These are phyloP conservation scores for Dryocosmus kuriphilus DNA, from an alignment of 2,888 invertebrate genomes.

Conservation along the genomic window DNA sequence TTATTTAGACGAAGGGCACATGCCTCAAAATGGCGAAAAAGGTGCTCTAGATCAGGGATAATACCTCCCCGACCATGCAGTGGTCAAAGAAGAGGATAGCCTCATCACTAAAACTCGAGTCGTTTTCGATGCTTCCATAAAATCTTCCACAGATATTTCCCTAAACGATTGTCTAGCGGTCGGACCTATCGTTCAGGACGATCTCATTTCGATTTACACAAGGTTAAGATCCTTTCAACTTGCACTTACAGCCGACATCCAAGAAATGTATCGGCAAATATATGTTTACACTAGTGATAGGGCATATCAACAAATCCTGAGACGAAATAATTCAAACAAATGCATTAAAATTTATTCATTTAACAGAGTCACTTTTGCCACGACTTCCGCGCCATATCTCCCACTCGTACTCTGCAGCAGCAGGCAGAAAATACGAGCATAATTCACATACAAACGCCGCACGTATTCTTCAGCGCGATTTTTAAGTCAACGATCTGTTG, in stretches of 20 bases:
- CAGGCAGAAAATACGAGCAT: conserved; percentile 52
- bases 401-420: conserved; percentile 55
- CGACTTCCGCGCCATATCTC: conserved; percentile 47
- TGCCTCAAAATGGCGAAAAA: conserved; percentile 47
- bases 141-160: conserved; percentile 6
- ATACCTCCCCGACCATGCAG: neutral
- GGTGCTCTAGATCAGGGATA: too few species aligned
- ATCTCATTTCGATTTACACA: neutral
- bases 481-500: conserved; percentile 65
- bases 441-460: conserved; percentile 50
- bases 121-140: too few species aligned
- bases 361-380: conserved; percentile 42
- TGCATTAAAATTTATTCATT: conserved; percentile 10
- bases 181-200: conserved; percentile 22
- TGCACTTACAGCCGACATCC: neutral
- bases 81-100: too few species aligned
- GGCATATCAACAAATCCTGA: neutral
- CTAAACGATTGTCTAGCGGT: conserved; percentile 31
- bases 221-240: neutral
- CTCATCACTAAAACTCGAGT: too few species aligned
- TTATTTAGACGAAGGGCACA: conserved; percentile 56
- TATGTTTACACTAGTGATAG: too few species aligned
- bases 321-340: neutral
- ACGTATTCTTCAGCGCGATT: conserved; percentile 45
- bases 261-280: too few species aligned